These are phyloP conservation scores for Cephalotes varians DNA, from an alignment of 2,888 invertebrate genomes.

Conservation along the genomic window DNA sequence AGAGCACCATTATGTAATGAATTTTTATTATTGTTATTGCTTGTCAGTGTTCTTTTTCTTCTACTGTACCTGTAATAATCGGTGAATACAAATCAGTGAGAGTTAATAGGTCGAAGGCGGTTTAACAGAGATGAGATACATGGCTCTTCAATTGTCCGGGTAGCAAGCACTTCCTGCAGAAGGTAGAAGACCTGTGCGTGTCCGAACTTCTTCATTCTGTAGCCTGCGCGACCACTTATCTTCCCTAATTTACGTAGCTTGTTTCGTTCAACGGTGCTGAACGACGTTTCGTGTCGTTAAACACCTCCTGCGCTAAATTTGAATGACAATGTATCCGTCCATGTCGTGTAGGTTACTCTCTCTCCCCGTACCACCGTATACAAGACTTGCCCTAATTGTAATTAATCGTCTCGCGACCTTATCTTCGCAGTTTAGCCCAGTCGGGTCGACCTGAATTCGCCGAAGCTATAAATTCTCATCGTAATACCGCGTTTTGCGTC, in stretches of 20 bases:
- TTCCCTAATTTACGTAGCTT: constrained; percentile 67
- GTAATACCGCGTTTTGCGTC: neutral
- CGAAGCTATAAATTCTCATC: constrained; percentile 45
- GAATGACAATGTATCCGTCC: constrained; percentile 61
- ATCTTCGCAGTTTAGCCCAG: constrained; percentile 39
- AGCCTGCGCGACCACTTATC: constrained; percentile 63
- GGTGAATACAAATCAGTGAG: constrained; percentile 2
- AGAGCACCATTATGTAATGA: neutral
- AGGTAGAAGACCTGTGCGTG: constrained; percentile 45
- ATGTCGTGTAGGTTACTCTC: neutral
- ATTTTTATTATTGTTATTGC: neutral
- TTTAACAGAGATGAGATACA: constrained; percentile 50
- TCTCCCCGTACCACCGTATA: neutral
- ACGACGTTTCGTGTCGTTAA: constrained; percentile 65
- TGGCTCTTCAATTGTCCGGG: constrained; percentile 66
- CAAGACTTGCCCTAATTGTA: constrained; percentile 29
- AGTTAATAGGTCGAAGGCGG: constrained; percentile 41
- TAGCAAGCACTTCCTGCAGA: constrained; percentile 66
- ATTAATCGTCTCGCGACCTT: constrained; percentile 43
- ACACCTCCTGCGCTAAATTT: constrained; percentile 55
- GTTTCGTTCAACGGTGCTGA: constrained; percentile 54
- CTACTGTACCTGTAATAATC: neutral
- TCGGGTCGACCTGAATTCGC: constrained; percentile 26
- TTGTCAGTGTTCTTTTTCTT: neutral
- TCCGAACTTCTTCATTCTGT: constrained; percentile 68